Evolutionary conservation across 2,797 vertebrate genomes (phyloP).

Genomic region (Apogon hyalosoma): DNA sequence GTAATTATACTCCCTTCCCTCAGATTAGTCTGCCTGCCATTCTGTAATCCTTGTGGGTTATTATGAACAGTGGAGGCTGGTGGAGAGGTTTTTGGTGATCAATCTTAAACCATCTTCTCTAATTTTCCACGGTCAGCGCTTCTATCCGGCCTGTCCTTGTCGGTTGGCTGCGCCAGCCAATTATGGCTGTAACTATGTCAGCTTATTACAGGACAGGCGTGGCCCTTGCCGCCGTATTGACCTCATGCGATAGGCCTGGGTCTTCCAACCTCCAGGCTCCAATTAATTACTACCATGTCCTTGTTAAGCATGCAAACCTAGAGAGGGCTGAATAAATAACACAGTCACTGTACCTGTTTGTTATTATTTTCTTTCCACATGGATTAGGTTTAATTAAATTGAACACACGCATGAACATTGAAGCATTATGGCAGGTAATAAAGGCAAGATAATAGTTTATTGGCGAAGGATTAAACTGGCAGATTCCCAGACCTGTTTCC

Average conservation of each 20-base stretch:
- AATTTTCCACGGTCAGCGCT: conserved; percentile 84
- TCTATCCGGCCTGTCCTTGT: conserved; percentile 82
- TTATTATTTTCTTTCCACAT: conserved; percentile 54
- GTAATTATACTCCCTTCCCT: conserved; percentile 71
- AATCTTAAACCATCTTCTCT: conserved; percentile 83
- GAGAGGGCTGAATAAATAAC: conserved; percentile 48
- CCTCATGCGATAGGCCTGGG: conserved; percentile 56
- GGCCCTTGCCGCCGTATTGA: conserved; percentile 67
- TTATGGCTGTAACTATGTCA: conserved; percentile 78
- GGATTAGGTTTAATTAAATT: conserved; percentile 67
- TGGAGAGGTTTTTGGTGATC: conserved; percentile 77
- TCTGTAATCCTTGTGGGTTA: conserved; percentile 71
- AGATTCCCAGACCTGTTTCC: conserved; percentile 17
- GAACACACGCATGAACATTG: conserved; percentile 49
- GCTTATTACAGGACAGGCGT: conserved; percentile 78
- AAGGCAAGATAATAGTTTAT: conserved; percentile 40
- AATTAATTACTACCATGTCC: conserved; percentile 71
- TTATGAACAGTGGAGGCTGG: conserved; percentile 63
- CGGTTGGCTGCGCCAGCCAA: conserved; percentile 80
- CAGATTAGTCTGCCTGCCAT: conserved; percentile 67
- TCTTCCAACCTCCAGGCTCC: conserved; percentile 69
- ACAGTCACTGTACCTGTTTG: conserved; percentile 51
- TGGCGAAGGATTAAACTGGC: conserved; percentile 34
- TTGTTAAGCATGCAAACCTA: conserved; percentile 61
- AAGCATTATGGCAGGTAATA: conserved; percentile 57